Evolutionary conservation across 2,113 vertebrate species (phyloP), one percentile per base, ranked within the genome.

Genomic region (Lethenteron reissneri): DNA sequence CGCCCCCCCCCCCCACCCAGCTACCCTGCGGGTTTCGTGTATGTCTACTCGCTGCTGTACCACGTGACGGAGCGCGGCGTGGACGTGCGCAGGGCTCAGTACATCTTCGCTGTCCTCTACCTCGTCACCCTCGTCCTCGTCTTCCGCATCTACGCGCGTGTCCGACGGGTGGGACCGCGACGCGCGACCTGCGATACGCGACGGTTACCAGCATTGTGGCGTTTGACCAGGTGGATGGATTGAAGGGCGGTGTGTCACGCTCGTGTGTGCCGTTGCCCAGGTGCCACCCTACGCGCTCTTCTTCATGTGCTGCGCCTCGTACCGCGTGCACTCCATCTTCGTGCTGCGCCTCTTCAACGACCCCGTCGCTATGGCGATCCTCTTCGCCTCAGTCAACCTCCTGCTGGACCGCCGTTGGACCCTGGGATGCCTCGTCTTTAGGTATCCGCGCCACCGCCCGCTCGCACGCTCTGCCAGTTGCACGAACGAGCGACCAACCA

Each of bases 41-140:
- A 68, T 3, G n/a, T 68, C 9, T 68, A 68, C 21, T 68, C 64
- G 64, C n/a, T 68, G 64, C 21, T 68, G 64, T 68, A 68, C 64
- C n/a, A 9, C n/a, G 21, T 68, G n/a, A 68, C 64, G n/a, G 64
- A 68, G n/a, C 64, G 11, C 21, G 64, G 64, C n/a, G 21, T 11
- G 11, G 64, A 68, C 21, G 21, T 68, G 21, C 64, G 64, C n/a
- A 68, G n/a, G n/a, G 64, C 64, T 68, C 64, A 68, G 64, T 68
- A 68, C 21, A 21, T 21, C n/a, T 68, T 68, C 11, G 64, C 64
- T 2, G 64, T 21, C 21, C 64, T 68, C 64, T 68, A 68, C 64
- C 64, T 68, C 64, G 21, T 68, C 64, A 68, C 64, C 64, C 21
- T 68, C n/a, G 64, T 68, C 64, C 64, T 68, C 21, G 64, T 68